phyloP scores from a whole-genome alignment of 2,113 vertebrate species.

The Paracanthobrama guichenoti region DNA sequence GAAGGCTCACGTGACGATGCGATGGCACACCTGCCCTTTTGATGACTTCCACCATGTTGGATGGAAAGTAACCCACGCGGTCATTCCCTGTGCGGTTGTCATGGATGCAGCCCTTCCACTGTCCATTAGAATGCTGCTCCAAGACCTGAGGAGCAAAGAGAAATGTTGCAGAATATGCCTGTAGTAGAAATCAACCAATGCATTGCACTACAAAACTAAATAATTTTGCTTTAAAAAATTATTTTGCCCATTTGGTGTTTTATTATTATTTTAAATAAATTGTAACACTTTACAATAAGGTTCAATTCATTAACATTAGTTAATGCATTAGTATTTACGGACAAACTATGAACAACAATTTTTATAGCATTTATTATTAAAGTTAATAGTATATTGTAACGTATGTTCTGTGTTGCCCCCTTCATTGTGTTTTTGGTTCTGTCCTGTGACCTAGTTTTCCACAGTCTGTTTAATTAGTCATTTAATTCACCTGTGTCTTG shows the following conservation, averaged over 20 bases:
- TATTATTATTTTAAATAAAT: too few species aligned
- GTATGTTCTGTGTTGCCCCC: too few species aligned
- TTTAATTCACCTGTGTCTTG: neutral
- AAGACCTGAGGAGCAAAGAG: conserved; percentile 79
- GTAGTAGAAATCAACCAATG: neutral
- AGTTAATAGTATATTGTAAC: too few species aligned
- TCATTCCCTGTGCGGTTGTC: conserved; percentile 98
- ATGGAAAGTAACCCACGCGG: conserved; percentile 96
- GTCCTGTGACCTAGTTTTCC: too few species aligned
- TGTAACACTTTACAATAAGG: too few species aligned
- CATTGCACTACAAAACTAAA: neutral
- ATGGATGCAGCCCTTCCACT: conserved; percentile 98
- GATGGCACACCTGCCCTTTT: conserved; percentile 91
- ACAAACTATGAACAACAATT: too few species aligned
- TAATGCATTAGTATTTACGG: too few species aligned
- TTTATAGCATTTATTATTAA: neutral
- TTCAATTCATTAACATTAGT: too few species aligned
- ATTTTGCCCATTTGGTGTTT: neutral
- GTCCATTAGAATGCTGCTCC: conserved; percentile 94
- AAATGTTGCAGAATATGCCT: neutral
- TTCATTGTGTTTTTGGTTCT: too few species aligned
- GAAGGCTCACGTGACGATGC: conserved; percentile 58
- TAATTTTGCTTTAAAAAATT: neutral
- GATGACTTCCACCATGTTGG: conserved; percentile 94
- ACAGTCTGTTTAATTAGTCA: too few species aligned